phyloP scores from a whole-genome alignment of 2,888 invertebrate genomes.

The Eumerus sabulonum region DNA sequence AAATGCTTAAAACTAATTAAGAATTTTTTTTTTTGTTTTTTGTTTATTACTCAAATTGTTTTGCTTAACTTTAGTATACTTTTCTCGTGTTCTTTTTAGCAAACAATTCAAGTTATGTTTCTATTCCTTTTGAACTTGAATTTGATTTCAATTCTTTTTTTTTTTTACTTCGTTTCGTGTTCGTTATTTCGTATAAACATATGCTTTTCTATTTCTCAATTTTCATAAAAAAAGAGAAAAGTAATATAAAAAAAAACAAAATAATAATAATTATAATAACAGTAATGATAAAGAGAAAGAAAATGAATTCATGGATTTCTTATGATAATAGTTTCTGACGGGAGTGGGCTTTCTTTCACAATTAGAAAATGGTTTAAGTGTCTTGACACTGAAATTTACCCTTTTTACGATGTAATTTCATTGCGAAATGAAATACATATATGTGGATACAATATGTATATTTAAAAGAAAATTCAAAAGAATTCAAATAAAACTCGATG shows the following conservation, averaged over 20 bases:
- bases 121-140: conserved; percentile 56
- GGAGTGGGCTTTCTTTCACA: conserved; percentile 29
- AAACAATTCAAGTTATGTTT: conserved; percentile 29
- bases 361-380: conserved; percentile 41
- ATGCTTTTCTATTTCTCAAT: conserved; percentile 48
- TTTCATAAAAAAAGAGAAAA: conserved; percentile 51
- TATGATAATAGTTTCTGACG: background rate
- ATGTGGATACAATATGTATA: conserved; percentile 53
- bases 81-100: conserved; percentile 36
- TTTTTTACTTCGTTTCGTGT: conserved; percentile 50
- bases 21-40: conserved; percentile 34
- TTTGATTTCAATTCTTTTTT: conserved; percentile 4
- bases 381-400: conserved; percentile 47
- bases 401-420: conserved; percentile 42
- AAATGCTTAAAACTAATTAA: conserved; percentile 68
- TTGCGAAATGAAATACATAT: conserved; percentile 43
- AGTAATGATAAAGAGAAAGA: background rate
- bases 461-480: conserved; percentile 11
- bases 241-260: too few species aligned
- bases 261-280: too few species aligned
- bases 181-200: conserved; percentile 25
- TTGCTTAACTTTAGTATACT: background rate
- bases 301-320: conserved; percentile 1
- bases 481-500: conserved; percentile 29
- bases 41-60: too few species aligned